Conservation (phyloP, 2,113 vertebrate genomes). For the Hepsetus odoe region DNA sequence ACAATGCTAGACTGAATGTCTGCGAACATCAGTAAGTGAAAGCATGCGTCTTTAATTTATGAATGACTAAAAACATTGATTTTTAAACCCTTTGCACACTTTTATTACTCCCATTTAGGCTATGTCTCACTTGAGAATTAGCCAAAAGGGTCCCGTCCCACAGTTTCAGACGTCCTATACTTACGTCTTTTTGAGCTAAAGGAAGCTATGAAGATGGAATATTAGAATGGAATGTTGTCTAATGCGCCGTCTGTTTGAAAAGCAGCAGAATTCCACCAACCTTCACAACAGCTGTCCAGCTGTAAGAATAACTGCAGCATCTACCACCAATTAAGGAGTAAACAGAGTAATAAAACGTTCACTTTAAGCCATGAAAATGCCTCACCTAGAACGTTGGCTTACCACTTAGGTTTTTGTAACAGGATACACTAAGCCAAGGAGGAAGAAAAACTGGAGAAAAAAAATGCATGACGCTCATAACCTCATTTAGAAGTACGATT, state of each 20-base stretch:
- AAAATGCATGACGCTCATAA: slow-evolving; percentile 10
- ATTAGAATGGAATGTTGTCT: not conserved
- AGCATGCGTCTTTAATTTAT: not conserved
- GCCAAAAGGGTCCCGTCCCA: not conserved
- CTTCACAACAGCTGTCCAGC: slow-evolving; percentile 33
- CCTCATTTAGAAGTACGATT: slow-evolving; percentile 17
- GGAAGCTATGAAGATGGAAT: slow-evolving; percentile 4
- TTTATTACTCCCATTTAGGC: not conserved
- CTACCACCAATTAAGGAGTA: slow-evolving; percentile 50
- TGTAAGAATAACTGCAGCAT: slow-evolving; percentile 43
- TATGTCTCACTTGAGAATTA: not conserved
- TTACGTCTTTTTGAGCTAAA: not conserved
- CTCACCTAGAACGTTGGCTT: slow-evolving; percentile 58
- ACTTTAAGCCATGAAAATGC: slow-evolving; percentile 47
- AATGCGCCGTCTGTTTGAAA: slow-evolving; percentile 3
- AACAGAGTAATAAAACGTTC: slow-evolving; percentile 50
- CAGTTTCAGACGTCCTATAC: not conserved
- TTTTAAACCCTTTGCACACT: not conserved
- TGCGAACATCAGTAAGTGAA: not conserved
- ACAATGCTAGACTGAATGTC: not conserved
- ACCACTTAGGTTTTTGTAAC: slow-evolving; percentile 54
- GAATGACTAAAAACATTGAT: not conserved
- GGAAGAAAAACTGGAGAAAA: slow-evolving; percentile 5
- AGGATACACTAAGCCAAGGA: slow-evolving; percentile 17
- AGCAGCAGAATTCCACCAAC: slow-evolving; percentile 4